A percentile compares a stretch with the other conserved stretches of the same genome.
These are phyloP conservation scores for Temnothorax curvispinosus DNA, from an alignment of 1,140 invertebrate species.

Conservation along the genomic window DNA sequence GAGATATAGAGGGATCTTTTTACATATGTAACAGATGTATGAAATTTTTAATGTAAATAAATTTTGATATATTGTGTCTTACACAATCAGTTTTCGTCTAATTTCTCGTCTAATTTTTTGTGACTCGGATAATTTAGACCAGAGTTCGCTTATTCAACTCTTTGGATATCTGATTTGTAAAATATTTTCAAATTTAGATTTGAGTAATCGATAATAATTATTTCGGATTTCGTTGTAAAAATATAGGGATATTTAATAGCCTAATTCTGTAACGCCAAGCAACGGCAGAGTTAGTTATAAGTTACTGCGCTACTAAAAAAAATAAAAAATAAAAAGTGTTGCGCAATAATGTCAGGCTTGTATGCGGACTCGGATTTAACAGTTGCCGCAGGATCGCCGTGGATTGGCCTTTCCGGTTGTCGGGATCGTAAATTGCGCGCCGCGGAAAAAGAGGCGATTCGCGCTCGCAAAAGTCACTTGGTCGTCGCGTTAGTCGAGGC, in stretches of 20 bases:
- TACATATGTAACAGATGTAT: not conserved
- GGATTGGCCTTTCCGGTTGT: slow-evolving; percentile 30
- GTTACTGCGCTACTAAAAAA: not conserved
- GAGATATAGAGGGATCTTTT: not conserved
- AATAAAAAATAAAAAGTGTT: not conserved
- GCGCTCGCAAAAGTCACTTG: slow-evolving; percentile 39
- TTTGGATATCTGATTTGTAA: not conserved
- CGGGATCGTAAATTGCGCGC: slow-evolving; percentile 32
- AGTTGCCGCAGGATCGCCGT: not conserved
- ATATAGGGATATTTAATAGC: not conserved
- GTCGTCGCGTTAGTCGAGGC: slow-evolving; percentile 48
- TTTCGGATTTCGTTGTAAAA: not conserved
- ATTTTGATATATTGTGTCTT: not conserved
- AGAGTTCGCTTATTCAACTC: not conserved
- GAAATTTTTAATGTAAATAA: not conserved
- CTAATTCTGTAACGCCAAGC: not conserved
- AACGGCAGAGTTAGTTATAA: not conserved
- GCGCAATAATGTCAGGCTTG: slow-evolving; percentile 5
- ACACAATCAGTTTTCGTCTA: not conserved
- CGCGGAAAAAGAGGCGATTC: not conserved
- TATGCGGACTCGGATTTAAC: slow-evolving; percentile 20
- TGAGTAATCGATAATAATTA: not conserved
- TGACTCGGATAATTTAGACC: not conserved
- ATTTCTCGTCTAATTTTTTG: not conserved
- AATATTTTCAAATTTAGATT: not conserved